These are phyloP conservation scores for Pygoscelis adeliae DNA, from an alignment of 2,113 vertebrate species.

Conservation along the genomic window DNA sequence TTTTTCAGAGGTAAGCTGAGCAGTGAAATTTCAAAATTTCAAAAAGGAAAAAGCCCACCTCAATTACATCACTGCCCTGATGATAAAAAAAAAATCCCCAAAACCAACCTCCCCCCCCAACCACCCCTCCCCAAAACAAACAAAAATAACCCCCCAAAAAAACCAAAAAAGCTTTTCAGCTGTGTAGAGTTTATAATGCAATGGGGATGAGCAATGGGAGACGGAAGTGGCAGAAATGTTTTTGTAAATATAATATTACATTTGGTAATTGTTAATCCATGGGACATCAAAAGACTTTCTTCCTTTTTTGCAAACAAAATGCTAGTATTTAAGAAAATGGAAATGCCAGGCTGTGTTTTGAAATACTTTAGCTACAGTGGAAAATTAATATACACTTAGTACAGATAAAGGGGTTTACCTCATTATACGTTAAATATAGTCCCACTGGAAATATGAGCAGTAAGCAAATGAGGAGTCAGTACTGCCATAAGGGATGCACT, in stretches of 20 bases:
- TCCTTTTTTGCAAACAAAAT: neutral
- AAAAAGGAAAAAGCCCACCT: neutral
- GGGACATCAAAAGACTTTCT: neutral
- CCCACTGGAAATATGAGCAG: neutral
- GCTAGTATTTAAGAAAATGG: neutral
- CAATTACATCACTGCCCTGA: neutral
- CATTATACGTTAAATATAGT: too few relatives aligned
- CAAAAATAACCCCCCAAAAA: too few relatives aligned
- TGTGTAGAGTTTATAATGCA: neutral
- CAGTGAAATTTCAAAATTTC: neutral
- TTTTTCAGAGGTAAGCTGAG: neutral
- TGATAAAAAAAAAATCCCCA: neutral
- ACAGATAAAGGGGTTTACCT: neutral
- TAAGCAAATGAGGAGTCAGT: fast-evolving
- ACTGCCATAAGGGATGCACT: fast-evolving
- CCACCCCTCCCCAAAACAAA: too few relatives aligned
- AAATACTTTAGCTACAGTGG: neutral
- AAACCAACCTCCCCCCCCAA: too few relatives aligned
- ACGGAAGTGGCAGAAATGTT: neutral
- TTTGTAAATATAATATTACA: neutral
- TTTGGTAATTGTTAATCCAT: neutral
- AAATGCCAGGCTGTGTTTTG: neutral
- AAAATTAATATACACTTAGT: neutral
- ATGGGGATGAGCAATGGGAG: neutral
- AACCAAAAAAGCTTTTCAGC: neutral